These are phyloP conservation scores for Crotalus viridis DNA, from an alignment of 2,113 vertebrate species.

Conservation along the genomic window DNA sequence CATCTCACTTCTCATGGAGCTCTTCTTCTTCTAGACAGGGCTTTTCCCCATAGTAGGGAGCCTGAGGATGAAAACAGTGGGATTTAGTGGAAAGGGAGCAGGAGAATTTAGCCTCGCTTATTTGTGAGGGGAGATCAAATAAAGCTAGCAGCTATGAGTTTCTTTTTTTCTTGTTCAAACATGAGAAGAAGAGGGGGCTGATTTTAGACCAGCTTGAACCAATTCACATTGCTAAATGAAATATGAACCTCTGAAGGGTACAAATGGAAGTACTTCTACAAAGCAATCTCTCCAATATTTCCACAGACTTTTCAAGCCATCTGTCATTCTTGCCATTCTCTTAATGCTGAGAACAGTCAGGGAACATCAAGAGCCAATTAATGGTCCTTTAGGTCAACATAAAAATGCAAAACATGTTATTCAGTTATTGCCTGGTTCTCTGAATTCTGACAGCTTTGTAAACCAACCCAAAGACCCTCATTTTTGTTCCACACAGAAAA, in stretches of 20 bases:
- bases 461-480: background rate
- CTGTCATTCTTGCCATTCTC: background rate
- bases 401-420: background rate
- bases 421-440: background rate
- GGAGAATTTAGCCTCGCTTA: background rate
- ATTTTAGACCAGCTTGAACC: background rate
- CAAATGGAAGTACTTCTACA: background rate
- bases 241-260: background rate
- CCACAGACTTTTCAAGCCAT: background rate
- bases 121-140: background rate
- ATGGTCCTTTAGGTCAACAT: background rate
- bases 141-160: background rate
- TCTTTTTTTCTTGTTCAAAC: background rate
- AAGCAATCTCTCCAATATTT: background rate
- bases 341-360: background rate
- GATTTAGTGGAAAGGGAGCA: background rate
- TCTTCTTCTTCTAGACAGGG: background rate
- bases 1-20: background rate
- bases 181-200: background rate
- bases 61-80: background rate
- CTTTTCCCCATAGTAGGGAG: background rate
- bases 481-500: background rate
- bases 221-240: background rate
- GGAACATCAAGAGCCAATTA: background rate
- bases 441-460: background rate